A percentile compares a stretch with the other conserved stretches of the same genome.
phyloP scores from a whole-genome alignment of 2,113 vertebrate genomes.

The Zeus faber region DNA sequence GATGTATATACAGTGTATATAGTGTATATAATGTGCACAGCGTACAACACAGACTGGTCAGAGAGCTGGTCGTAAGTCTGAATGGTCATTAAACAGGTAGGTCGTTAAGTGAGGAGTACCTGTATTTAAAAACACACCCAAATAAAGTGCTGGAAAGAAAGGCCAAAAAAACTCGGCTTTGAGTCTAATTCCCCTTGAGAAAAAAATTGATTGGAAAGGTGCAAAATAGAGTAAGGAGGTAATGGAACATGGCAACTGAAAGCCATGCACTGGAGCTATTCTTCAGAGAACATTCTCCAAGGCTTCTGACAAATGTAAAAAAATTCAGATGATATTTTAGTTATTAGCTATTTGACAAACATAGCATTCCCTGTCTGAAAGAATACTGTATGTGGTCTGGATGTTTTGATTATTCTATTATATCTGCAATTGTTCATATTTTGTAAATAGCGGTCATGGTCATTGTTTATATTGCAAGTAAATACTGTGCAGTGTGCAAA shows the following conservation, averaged over 20 bases:
- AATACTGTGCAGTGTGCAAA: constrained; percentile 64
- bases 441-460: constrained; percentile 72
- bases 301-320: constrained; percentile 23
- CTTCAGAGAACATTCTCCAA: constrained; percentile 31
- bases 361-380: constrained; percentile 63
- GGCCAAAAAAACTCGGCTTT: neutral
- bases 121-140: too few relatives aligned
- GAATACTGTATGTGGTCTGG: constrained; percentile 43
- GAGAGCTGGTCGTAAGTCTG: too few relatives aligned
- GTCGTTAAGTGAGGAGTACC: too few relatives aligned
- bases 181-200: too few relatives aligned
- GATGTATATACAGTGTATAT: too few relatives aligned
- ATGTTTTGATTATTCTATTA: constrained; percentile 44
- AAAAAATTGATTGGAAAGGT: too few relatives aligned
- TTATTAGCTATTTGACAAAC: constrained; percentile 67
- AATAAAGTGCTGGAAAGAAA: too few relatives aligned
- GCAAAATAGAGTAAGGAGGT: neutral
- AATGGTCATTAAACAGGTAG: too few relatives aligned
- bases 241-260: neutral
- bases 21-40: too few relatives aligned
- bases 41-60: too few relatives aligned
- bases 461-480: constrained; percentile 67
- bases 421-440: constrained; percentile 64
- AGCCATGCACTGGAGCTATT: neutral
- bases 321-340: constrained; percentile 61